Evolutionary conservation across 2,888 invertebrate species (phyloP).

Genomic region (Andrena bucephala): DNA sequence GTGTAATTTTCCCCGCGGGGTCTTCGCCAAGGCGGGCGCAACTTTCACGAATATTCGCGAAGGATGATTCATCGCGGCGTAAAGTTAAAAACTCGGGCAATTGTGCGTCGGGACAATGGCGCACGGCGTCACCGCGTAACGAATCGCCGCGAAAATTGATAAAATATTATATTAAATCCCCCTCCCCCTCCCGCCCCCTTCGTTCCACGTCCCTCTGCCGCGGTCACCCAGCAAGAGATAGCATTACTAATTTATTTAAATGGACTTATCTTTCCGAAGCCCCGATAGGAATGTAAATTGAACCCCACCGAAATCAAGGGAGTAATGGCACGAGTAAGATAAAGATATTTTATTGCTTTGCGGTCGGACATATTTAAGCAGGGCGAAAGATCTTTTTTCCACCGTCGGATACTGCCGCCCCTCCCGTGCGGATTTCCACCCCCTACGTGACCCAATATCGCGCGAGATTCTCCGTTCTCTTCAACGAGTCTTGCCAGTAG

Average conservation of each 20-base stretch:
- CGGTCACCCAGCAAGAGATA: conserved; percentile 77
- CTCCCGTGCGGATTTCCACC: background rate
- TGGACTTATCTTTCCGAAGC: conserved; percentile 84
- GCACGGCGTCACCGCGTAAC: conserved; percentile 75
- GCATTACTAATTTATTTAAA: conserved; percentile 85
- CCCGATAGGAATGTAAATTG: conserved; percentile 85
- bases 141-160: conserved; percentile 84
- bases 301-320: conserved; percentile 81
- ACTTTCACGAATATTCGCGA: conserved; percentile 26
- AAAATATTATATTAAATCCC: conserved; percentile 83
- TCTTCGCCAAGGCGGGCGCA: too few species aligned
- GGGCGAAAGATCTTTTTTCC: conserved; percentile 70
- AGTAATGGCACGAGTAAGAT: conserved; percentile 84
- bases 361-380: conserved; percentile 82
- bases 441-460: background rate
- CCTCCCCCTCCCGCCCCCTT: too few species aligned
- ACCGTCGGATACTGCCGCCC: background rate
- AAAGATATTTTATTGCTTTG: conserved; percentile 84
- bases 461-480: background rate
- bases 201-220: background rate
- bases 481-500: background rate
- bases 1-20: too few species aligned
- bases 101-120: conserved; percentile 59
- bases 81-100: conserved; percentile 61
- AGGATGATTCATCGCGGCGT: conserved; percentile 64